phyloP scores from a whole-genome alignment of 2,888 invertebrate species.

The Drosophila lutescens region DNA sequence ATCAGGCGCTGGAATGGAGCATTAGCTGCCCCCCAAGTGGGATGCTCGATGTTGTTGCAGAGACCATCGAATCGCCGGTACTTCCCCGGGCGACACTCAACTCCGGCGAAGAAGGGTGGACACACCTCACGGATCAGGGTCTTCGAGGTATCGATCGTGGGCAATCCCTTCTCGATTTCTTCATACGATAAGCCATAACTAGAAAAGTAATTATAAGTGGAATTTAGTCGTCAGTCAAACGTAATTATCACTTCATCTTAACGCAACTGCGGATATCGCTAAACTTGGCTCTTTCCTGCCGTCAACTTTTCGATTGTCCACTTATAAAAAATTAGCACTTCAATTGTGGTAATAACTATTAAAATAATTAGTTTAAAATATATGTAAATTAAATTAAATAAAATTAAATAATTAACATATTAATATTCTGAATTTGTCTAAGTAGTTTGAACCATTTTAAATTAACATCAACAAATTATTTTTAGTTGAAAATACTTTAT shows the following conservation, averaged over 20 bases:
- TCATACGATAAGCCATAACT: slow-evolving; percentile 94
- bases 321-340: neutral
- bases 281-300: slow-evolving; percentile 60
- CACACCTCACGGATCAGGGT: slow-evolving; percentile 94
- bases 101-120: slow-evolving; percentile 93
- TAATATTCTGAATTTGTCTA: too few relatives aligned
- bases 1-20: slow-evolving; percentile 92
- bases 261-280: slow-evolving; percentile 49
- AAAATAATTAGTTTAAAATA: too few relatives aligned
- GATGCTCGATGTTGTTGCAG: slow-evolving; percentile 94
- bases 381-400: neutral
- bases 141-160: slow-evolving; percentile 94
- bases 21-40: slow-evolving; percentile 94
- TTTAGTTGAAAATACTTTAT: neutral
- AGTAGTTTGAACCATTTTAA: neutral
- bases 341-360: too few relatives aligned
- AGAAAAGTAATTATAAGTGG: slow-evolving; percentile 47
- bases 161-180: slow-evolving; percentile 94
- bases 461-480: neutral
- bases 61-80: slow-evolving; percentile 94
- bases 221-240: slow-evolving; percentile 18
- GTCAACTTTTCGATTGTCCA: slow-evolving; percentile 28
- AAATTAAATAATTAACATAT: too few relatives aligned
- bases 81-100: slow-evolving; percentile 94
- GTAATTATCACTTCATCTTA: slow-evolving; percentile 37